phyloP scores from a whole-genome alignment of 2,113 vertebrate genomes.

The Ochotona curzoniae region DNA sequence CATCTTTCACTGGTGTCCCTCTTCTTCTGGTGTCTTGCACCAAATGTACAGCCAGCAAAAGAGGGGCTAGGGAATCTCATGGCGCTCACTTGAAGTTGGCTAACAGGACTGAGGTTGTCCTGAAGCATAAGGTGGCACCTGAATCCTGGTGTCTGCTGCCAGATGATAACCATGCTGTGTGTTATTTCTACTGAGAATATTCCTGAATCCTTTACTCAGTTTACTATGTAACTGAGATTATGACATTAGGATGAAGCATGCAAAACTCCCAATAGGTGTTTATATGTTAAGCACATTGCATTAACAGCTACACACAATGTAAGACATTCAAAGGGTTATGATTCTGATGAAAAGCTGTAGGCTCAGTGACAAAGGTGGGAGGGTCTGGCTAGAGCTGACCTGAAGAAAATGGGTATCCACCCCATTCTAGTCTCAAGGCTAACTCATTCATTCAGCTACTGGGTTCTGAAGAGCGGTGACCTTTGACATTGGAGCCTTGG shows the following conservation, averaged over 20 bases:
- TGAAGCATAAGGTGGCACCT: background rate
- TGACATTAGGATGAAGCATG: constrained; percentile 12
- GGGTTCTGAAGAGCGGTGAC: background rate
- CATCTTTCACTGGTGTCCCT: background rate
- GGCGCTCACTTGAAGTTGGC: background rate
- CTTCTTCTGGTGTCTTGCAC: background rate
- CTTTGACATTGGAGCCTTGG: background rate
- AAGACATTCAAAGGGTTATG: background rate
- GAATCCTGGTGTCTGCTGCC: background rate
- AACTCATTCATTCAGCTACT: background rate
- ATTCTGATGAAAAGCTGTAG: background rate
- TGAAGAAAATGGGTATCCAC: background rate
- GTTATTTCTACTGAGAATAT: background rate
- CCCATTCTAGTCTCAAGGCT: background rate
- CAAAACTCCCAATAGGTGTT: background rate
- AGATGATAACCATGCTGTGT: background rate
- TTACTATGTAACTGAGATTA: background rate
- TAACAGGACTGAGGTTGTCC: background rate
- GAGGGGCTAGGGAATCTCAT: background rate
- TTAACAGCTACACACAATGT: background rate
- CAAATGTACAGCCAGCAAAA: background rate
- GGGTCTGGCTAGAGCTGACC: background rate
- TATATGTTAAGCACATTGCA: background rate
- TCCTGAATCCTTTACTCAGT: background rate
- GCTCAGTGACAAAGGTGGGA: background rate